These are phyloP conservation scores for Ophiodon elongatus DNA, from an alignment of 2,113 vertebrate genomes.

Conservation along the genomic window DNA sequence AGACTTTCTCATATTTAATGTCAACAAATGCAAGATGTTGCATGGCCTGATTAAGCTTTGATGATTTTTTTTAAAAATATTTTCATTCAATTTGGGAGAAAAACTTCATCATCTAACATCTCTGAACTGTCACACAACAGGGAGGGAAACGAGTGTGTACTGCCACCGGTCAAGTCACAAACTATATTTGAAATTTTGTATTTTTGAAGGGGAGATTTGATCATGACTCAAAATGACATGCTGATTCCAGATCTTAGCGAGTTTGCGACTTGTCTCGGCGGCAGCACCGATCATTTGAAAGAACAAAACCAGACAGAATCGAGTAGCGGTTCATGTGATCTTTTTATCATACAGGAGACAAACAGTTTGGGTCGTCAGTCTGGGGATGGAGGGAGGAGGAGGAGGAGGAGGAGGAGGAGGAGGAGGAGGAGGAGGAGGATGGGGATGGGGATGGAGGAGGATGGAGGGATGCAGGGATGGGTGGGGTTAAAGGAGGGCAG, in stretches of 20 bases:
- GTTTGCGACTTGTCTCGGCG: conserved; percentile 36
- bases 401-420: conserved; percentile 5
- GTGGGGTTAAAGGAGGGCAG: conserved; percentile 20
- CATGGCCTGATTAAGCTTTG: too few species aligned
- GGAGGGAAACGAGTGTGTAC: conserved; percentile 36
- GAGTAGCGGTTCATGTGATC: conserved; percentile 35
- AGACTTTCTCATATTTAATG: background rate
- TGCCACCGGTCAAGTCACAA: conserved; percentile 44
- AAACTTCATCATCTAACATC: conserved; percentile 40
- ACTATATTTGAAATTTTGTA: background rate
- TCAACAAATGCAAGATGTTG: background rate
- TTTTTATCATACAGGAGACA: conserved; percentile 58
- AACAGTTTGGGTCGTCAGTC: conserved; percentile 38
- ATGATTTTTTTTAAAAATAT: too few species aligned
- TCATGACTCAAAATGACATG: background rate
- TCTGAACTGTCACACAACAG: conserved; percentile 70
- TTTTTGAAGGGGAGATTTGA: background rate
- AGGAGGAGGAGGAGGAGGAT: conserved; percentile 2
- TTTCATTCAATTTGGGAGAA: background rate
- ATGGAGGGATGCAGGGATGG: background rate
- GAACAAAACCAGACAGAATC: conserved; percentile 64
- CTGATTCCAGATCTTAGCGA: background rate
- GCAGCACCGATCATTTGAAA: conserved; percentile 35
- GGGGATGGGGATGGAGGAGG: background rate
- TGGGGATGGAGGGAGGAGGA: conserved; percentile 2